Evolutionary conservation across 2,888 invertebrate species (phyloP).

Genomic region (Scotopteryx bipunctaria): DNA sequence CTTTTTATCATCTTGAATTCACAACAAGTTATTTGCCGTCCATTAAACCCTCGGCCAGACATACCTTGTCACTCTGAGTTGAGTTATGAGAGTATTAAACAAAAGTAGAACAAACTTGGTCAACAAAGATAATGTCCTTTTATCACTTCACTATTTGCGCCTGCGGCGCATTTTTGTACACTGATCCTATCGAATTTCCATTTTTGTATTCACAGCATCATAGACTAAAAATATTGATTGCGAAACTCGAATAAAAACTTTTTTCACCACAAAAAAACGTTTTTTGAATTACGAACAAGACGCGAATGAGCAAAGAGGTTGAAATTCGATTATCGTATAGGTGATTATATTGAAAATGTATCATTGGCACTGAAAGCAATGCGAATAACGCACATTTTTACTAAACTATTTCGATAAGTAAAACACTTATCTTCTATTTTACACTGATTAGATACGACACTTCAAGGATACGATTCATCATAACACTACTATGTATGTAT

Average conservation of each 20-base stretch:
- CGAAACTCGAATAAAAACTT: neutral
- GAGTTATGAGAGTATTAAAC: slow-evolving; percentile 46
- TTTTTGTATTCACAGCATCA: slow-evolving; percentile 13
- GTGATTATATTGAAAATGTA: slow-evolving; percentile 15
- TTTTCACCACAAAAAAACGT: neutral
- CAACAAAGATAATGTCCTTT: slow-evolving; percentile 65
- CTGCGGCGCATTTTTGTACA: slow-evolving; percentile 67
- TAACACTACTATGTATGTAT: slow-evolving; percentile 19
- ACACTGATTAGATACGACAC: slow-evolving; percentile 71
- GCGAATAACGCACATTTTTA: slow-evolving; percentile 58
- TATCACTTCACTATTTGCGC: slow-evolving; percentile 71
- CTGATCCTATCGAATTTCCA: slow-evolving; percentile 34
- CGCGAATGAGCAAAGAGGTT: slow-evolving; percentile 12
- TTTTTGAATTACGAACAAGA: slow-evolving; percentile 4
- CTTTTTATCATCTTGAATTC: slow-evolving; percentile 8
- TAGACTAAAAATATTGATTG: neutral
- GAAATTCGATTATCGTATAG: slow-evolving; percentile 10
- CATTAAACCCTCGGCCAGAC: slow-evolving; percentile 37
- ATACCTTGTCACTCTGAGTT: slow-evolving; percentile 59
- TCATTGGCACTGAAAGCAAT: slow-evolving; percentile 38
- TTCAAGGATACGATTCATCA: slow-evolving; percentile 67
- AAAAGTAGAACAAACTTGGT: slow-evolving; percentile 66
- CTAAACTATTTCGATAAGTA: slow-evolving; percentile 69
- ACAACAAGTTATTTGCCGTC: slow-evolving; percentile 21
- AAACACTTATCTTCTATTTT: slow-evolving; percentile 68